Evolutionary conservation across 2,797 vertebrate species (phyloP).

Genomic region (Allobates femoralis): DNA sequence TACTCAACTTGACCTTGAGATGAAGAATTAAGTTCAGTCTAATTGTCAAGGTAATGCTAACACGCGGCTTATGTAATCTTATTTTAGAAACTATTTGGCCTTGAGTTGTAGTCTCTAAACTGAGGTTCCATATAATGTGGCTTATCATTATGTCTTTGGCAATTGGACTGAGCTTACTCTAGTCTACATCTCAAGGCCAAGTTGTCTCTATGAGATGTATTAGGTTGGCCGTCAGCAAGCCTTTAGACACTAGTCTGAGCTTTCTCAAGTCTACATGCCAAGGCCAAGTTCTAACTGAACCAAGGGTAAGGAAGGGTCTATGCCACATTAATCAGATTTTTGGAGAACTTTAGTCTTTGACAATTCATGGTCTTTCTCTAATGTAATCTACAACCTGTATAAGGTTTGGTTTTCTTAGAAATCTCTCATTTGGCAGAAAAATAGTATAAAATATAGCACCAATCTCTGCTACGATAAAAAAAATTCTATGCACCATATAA

Average conservation of each 20-base stretch:
- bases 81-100: too few relatives aligned
- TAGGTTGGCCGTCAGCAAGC: not conserved
- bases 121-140: too few relatives aligned
- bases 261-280: too few relatives aligned
- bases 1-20: too few relatives aligned
- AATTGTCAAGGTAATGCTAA: too few relatives aligned
- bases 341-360: not conserved
- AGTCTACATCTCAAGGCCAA: too few relatives aligned
- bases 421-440: slow-evolving; percentile 68
- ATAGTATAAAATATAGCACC: slow-evolving; percentile 75
- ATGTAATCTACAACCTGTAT: slow-evolving; percentile 3
- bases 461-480: slow-evolving; percentile 65
- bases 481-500: slow-evolving; percentile 41
- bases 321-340: not conserved
- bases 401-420: slow-evolving; percentile 65
- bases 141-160: too few relatives aligned
- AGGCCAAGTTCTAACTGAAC: not conserved
- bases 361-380: not conserved
- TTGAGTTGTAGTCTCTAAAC: too few relatives aligned
- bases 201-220: not conserved
- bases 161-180: too few relatives aligned
- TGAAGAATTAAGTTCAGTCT: too few relatives aligned
- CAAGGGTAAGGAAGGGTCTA: not conserved
- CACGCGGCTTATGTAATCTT: too few relatives aligned
- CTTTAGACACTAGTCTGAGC: not conserved